A percentile compares a stretch with the other conserved stretches of the same genome.
These are phyloP conservation scores for Delia radicum DNA, from an alignment of 1,140 invertebrate species.

Conservation along the genomic window DNA sequence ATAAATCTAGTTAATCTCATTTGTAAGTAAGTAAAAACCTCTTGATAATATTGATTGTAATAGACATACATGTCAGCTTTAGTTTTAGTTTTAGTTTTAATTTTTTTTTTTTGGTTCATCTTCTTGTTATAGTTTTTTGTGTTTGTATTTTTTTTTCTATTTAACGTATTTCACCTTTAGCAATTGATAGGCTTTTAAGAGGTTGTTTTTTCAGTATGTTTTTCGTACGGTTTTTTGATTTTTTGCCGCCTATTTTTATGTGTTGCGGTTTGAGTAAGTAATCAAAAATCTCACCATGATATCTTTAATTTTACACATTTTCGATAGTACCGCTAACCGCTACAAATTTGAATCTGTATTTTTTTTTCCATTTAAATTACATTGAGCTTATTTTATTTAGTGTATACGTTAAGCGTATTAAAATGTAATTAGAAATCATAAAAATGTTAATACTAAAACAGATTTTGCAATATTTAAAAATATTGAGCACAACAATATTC, in stretches of 20 bases:
- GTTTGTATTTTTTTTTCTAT: too few species aligned
- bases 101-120: background rate
- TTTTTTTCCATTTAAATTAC: background rate
- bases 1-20: too few species aligned
- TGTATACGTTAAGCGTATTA: background rate
- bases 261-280: constrained; percentile 13
- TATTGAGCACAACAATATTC: too few species aligned
- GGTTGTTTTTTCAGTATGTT: background rate
- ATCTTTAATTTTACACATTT: constrained; percentile 13
- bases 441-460: too few species aligned
- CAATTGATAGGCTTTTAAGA: constrained; percentile 12
- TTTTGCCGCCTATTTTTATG: background rate
- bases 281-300: constrained; percentile 22
- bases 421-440: too few species aligned
- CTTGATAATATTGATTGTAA: too few species aligned
- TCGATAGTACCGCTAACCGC: constrained; percentile 8
- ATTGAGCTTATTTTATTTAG: background rate
- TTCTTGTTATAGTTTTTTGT: too few species aligned
- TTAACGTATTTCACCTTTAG: background rate
- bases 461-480: too few species aligned
- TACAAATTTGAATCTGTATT: constrained; percentile 8
- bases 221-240: background rate
- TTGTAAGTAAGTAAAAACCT: too few species aligned
- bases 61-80: too few species aligned
- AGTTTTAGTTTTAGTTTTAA: too few species aligned